phyloP scores from a whole-genome alignment of 2,113 vertebrate genomes.

The Zootoca vivipara region DNA sequence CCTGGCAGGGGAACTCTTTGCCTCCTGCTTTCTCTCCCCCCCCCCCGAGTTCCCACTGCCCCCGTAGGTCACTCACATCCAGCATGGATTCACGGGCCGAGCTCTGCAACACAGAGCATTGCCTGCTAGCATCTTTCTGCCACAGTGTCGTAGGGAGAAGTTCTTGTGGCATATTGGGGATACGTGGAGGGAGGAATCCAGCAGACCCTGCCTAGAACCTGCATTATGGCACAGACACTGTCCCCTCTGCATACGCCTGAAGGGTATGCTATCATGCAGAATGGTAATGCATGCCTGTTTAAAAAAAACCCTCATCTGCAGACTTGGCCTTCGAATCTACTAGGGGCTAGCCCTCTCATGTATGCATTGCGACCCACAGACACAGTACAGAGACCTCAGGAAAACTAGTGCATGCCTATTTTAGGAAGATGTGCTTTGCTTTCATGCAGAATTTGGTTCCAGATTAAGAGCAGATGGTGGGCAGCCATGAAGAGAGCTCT shows the following conservation, averaged over 20 bases:
- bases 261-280: not conserved
- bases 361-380: not conserved
- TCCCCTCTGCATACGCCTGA: not conserved
- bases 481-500: not conserved
- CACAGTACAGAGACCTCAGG: not conserved
- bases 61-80: not conserved
- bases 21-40: not conserved
- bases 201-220: not conserved
- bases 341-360: not conserved
- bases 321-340: not conserved
- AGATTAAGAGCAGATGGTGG: not conserved
- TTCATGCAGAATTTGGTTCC: not conserved
- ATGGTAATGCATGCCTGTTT: not conserved
- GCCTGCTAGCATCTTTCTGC: not conserved
- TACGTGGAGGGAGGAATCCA: not conserved
- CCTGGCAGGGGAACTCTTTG: not conserved
- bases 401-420: not conserved
- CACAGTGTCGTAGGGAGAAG: not conserved
- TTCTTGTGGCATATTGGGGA: not conserved
- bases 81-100: not conserved
- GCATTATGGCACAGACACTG: not conserved
- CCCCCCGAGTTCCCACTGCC: not conserved
- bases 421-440: not conserved
- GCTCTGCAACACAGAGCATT: not conserved
- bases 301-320: not conserved